Conservation (phyloP, 2,888 invertebrate genomes). For the Tipula lateralis region DNA sequence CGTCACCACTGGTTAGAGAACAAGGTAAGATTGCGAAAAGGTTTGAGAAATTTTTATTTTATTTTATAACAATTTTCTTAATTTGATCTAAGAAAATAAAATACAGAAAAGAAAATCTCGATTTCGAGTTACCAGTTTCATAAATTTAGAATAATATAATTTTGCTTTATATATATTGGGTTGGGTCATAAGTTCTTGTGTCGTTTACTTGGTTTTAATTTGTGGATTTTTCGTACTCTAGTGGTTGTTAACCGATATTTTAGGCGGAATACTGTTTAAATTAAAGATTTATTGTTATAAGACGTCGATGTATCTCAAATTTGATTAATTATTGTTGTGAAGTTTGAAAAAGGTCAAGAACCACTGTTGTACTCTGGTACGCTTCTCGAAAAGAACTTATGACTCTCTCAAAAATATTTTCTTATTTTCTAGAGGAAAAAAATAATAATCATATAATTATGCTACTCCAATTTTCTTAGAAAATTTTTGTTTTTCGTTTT, state of each 20-base stretch:
- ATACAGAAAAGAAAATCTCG: constrained; percentile 33
- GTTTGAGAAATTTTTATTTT: neutral
- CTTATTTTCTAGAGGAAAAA: constrained; percentile 24
- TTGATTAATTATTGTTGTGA: too few relatives aligned
- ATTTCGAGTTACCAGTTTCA: constrained; percentile 40
- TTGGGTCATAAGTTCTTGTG: neutral
- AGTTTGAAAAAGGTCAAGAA: neutral
- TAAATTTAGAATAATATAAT: constrained; percentile 25
- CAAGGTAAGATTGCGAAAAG: constrained; percentile 51
- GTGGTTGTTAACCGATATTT: neutral
- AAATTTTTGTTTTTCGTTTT: constrained; percentile 13
- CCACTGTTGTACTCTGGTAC: neutral
- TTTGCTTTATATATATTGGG: neutral
- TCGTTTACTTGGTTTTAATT: neutral
- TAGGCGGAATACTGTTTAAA: neutral
- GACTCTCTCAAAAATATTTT: neutral
- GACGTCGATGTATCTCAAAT: neutral
- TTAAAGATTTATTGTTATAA: neutral
- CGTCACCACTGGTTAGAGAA: constrained; percentile 90
- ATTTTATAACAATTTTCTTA: constrained; percentile 27
- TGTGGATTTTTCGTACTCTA: neutral
- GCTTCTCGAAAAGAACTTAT: neutral
- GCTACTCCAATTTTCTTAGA: neutral
- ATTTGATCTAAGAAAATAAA: neutral
- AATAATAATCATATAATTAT: constrained; percentile 25